Evolutionary conservation across 1,140 invertebrate species (phyloP).

Genomic region (Drosophila gunungcola): DNA sequence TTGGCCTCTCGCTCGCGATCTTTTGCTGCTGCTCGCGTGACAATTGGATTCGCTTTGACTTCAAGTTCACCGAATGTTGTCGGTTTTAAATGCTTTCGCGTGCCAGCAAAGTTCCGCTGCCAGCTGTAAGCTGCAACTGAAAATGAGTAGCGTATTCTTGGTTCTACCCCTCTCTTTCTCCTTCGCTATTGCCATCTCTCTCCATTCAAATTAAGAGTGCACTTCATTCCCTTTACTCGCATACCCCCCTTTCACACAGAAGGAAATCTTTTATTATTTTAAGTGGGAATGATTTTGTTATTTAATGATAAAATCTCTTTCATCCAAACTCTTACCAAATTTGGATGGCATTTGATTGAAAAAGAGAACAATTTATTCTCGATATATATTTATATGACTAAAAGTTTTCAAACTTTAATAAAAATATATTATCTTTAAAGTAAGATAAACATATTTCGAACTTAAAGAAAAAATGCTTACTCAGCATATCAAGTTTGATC

Average conservation of each 20-base stretch:
- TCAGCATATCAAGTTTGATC: too few relatives aligned
- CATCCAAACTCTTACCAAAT: too few relatives aligned
- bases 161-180: not conserved
- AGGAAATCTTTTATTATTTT: not conserved
- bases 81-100: slow-evolving; percentile 64
- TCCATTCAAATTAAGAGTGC: not conserved
- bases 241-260: not conserved
- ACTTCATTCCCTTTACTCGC: not conserved
- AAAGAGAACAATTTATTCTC: too few relatives aligned
- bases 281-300: too few relatives aligned
- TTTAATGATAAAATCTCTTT: not conserved
- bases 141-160: slow-evolving; percentile 19
- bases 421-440: too few relatives aligned
- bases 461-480: too few relatives aligned
- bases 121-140: slow-evolving; percentile 16
- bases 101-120: slow-evolving; percentile 33
- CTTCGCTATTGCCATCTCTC: not conserved
- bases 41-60: slow-evolving; percentile 72
- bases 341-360: too few relatives aligned
- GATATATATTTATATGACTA: too few relatives aligned
- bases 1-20: slow-evolving; percentile 22
- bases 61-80: slow-evolving; percentile 71
- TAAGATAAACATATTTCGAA: too few relatives aligned
- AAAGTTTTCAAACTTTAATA: too few relatives aligned
- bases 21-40: slow-evolving; percentile 62